A percentile compares a stretch with the other conserved stretches of the same genome.
Conservation (phyloP, 2,113 vertebrate genomes). For the Capreolus pygargus region DNA sequence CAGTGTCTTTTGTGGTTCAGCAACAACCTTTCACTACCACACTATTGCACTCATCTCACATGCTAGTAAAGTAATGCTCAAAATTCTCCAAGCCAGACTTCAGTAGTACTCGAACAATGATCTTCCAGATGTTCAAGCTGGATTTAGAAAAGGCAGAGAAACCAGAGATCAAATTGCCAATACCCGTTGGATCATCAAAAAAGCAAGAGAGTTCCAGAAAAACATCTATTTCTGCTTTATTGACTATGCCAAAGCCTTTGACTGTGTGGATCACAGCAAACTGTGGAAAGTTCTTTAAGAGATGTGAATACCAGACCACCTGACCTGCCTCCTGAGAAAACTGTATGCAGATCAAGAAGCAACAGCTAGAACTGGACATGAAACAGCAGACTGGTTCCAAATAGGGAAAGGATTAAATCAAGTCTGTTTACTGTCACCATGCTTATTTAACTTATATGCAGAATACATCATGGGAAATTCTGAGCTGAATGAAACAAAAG, state of each 20-base stretch:
- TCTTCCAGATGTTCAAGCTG: background rate
- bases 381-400: background rate
- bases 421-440: background rate
- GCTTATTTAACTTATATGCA: background rate
- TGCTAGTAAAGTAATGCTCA: background rate
- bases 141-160: background rate
- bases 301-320: background rate
- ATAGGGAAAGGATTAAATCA: background rate
- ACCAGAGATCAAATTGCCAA: background rate
- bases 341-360: background rate
- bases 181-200: background rate
- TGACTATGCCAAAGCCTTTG: background rate
- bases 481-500: background rate
- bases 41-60: background rate
- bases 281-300: background rate
- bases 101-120: background rate
- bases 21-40: background rate
- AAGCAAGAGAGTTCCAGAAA: background rate
- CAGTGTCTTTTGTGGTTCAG: fast-evolving
- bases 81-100: background rate
- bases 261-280: background rate
- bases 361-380: fast-evolving
- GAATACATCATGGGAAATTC: background rate
- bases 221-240: background rate
- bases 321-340: background rate